Base-by-base conservation (phyloP, 2,113 vertebrate species). In the Pleuronectes platessa region DNA sequence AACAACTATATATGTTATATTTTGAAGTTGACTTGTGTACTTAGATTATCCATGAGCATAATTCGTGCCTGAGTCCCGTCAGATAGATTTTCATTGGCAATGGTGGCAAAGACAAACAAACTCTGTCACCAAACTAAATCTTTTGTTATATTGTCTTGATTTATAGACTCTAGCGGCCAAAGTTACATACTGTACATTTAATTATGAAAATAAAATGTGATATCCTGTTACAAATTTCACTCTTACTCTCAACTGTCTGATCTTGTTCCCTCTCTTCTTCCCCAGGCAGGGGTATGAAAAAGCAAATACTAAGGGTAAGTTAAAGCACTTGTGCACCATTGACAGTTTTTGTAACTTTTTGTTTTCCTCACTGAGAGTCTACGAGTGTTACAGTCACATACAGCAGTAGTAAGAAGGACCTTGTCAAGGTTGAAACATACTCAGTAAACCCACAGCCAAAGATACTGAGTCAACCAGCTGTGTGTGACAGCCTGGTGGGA, bases 371-470 rank as follows among this genome's bases (percentile, higher is more conserved):
- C 3, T 49, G 45, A 49, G 5, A 5, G 11, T 42, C 40, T 42
- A 49, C 1, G 6, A 31, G 31, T 31, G 31, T 31, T 0, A 31
- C 31, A 31, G 31, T 31, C 31, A 31, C 14, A 49, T 49, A 71
- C 23, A 68, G 49, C 56, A 59, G 35, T 71, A 23, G 62, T 69
- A 60, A 71, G 55, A 17, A 45, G 73, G 74, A 74, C 86, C 63
- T 61, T 81, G 81, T 81, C 85, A 82, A 78, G 86, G 88, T 80
- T 89, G 79, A 79, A 79, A 73, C 82, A 85, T 49, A 7, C 61
- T 83, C 76, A 71, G 21, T 73, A 72, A 90, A 76, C 60, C 75
- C 73, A 53, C 54, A 37, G 67, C 63, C 72, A 86, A 81, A 88
- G 23, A 72, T 71, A 70, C 51, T 10, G 61, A 83, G 78, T 76